A percentile compares a stretch with the other conserved stretches of the same genome.
Evolutionary conservation across 1,140 invertebrate genomes (phyloP).

Genomic region (Macrosteles quadrilineatus): DNA sequence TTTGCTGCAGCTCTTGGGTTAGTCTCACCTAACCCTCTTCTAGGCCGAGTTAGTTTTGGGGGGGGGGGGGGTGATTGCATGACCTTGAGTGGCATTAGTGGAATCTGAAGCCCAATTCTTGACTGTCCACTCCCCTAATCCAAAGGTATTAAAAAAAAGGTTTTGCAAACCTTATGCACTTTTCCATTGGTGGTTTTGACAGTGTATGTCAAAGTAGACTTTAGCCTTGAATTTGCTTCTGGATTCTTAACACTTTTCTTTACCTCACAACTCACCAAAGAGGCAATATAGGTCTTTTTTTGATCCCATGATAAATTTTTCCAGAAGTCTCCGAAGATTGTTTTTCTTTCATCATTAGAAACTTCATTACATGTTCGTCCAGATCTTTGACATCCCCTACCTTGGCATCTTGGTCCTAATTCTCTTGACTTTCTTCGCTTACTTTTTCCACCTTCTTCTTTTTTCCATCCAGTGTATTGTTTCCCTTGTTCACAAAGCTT

Average conservation of each 20-base stretch:
- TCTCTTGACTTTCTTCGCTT: neutral
- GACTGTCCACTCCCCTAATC: neutral
- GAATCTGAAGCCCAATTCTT: neutral
- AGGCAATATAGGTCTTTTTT: neutral
- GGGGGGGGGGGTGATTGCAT: neutral
- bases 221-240: neutral
- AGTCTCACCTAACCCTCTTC: neutral
- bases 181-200: neutral
- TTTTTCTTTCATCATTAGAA: neutral
- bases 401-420: neutral
- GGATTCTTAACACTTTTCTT: neutral
- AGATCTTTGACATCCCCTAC: neutral
- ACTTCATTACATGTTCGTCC: neutral
- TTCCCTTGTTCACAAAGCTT: too few relatives aligned
- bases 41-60: neutral
- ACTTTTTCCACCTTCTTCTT: neutral
- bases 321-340: neutral
- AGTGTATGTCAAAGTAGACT: neutral
- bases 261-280: neutral
- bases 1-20: neutral
- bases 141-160: neutral
- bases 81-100: neutral
- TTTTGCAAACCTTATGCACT: neutral
- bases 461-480: too few relatives aligned
- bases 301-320: neutral